These are phyloP conservation scores for Synergus umbraculus DNA, from an alignment of 2,888 invertebrate genomes.

Conservation along the genomic window DNA sequence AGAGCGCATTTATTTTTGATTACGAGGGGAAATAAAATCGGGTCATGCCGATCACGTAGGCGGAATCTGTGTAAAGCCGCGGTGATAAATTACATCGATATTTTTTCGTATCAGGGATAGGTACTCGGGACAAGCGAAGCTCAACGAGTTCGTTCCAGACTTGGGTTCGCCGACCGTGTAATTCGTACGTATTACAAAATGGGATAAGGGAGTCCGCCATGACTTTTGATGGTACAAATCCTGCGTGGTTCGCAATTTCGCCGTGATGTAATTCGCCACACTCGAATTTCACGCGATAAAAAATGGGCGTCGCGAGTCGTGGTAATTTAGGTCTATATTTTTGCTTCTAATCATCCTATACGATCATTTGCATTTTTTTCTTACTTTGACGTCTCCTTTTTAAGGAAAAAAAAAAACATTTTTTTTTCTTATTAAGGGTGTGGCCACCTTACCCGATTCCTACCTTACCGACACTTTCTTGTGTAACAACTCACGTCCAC, in stretches of 20 bases:
- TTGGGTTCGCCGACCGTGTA: slow-evolving; percentile 23
- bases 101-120: slow-evolving; percentile 21
- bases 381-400: background rate
- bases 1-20: slow-evolving; percentile 15
- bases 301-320: background rate
- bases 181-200: slow-evolving; percentile 19
- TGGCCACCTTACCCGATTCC: too few relatives aligned
- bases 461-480: too few relatives aligned
- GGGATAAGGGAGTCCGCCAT: background rate
- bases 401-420: background rate
- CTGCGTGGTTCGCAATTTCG: slow-evolving; percentile 4
- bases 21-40: slow-evolving; percentile 11
- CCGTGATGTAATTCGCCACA: background rate
- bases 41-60: slow-evolving; percentile 24
- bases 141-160: slow-evolving; percentile 28
- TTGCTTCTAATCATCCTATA: background rate
- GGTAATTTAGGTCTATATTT: slow-evolving; percentile 15
- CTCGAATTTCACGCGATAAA: slow-evolving; percentile 14
- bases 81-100: slow-evolving; percentile 28
- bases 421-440: too few relatives aligned
- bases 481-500: too few relatives aligned
- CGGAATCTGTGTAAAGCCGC: slow-evolving; percentile 22
- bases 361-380: background rate
- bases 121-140: background rate
- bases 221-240: slow-evolving; percentile 26